Percentiles rank a stretch among this genome's conserved stretches.
Conservation (phyloP, 2,797 vertebrate genomes). For the Apogon talboti region DNA sequence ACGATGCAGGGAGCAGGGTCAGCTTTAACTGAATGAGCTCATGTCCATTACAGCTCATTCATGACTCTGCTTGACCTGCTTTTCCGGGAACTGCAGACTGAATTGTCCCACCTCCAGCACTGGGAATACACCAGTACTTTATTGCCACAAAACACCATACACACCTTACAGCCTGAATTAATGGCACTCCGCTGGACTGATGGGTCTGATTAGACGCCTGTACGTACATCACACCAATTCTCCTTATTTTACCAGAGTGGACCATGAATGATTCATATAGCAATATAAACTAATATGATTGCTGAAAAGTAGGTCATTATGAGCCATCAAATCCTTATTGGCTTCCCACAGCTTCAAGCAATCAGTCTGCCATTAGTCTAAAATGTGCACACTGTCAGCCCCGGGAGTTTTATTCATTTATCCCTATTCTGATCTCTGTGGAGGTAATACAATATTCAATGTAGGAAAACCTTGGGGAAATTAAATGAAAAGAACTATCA, state of each 20-base stretch:
- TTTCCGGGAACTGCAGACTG: constrained; percentile 40
- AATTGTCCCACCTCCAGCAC: constrained; percentile 13
- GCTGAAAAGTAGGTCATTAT: neutral
- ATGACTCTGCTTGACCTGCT: constrained; percentile 23
- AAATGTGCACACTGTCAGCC: constrained; percentile 13
- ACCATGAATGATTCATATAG: neutral
- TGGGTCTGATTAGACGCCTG: constrained; percentile 10
- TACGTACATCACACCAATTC: neutral
- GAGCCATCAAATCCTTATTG: neutral
- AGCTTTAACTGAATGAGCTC: constrained; percentile 35
- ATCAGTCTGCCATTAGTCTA: neutral
- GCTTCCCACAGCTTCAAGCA: neutral
- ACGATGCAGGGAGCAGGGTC: constrained; percentile 19
- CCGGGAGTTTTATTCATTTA: neutral
- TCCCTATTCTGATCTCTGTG: neutral
- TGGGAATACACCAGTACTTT: constrained; percentile 12
- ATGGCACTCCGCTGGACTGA: neutral
- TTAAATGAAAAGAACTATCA: neutral
- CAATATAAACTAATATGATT: neutral
- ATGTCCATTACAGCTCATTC: constrained; percentile 18
- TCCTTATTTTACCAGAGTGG: neutral
- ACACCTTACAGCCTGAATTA: constrained; percentile 1
- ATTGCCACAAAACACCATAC: constrained; percentile 25
- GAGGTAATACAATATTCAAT: neutral
- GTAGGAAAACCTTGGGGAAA: neutral